Conservation (phyloP, 2,888 invertebrate genomes). For the Erannis defoliaria region DNA sequence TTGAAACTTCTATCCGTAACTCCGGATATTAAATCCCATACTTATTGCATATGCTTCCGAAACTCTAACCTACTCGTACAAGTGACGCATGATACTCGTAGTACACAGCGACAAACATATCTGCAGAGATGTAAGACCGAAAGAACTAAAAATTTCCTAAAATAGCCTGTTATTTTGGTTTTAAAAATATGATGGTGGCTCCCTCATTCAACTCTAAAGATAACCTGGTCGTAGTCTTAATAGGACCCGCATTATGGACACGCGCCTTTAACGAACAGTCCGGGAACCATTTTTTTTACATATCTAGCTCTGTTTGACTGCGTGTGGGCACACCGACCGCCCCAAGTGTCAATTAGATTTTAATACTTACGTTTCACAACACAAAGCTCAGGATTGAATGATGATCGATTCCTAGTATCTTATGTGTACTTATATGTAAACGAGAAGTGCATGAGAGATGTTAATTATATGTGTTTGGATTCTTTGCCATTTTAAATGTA, state of each 20-base stretch:
- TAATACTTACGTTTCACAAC: constrained; percentile 13
- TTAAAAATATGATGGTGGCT: background rate
- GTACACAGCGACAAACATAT: background rate
- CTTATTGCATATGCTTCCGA: too few species aligned
- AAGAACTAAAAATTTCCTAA: background rate
- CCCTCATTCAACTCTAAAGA: background rate
- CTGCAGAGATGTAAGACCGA: background rate
- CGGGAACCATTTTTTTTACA: constrained; percentile 57
- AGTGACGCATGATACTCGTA: constrained; percentile 27
- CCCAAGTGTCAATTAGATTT: constrained; percentile 20
- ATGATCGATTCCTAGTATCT: too few species aligned
- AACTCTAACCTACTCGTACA: constrained; percentile 32
- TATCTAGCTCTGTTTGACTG: constrained; percentile 53
- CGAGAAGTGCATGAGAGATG: too few species aligned
- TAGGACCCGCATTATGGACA: constrained; percentile 65
- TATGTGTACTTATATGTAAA: too few species aligned
- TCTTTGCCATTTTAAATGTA: too few species aligned
- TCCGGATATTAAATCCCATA: constrained; percentile 20
- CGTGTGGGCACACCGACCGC: constrained; percentile 58
- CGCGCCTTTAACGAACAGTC: constrained; percentile 61
- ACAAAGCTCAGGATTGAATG: constrained; percentile 29
- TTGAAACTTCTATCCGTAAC: constrained; percentile 13
- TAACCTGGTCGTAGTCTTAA: constrained; percentile 37
- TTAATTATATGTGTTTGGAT: too few species aligned
- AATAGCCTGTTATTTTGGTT: too few species aligned